Evolutionary conservation across 2,797 vertebrate genomes (phyloP), one percentile per base, ranked within the genome.

Genomic region (Myripristis murdjan): DNA sequence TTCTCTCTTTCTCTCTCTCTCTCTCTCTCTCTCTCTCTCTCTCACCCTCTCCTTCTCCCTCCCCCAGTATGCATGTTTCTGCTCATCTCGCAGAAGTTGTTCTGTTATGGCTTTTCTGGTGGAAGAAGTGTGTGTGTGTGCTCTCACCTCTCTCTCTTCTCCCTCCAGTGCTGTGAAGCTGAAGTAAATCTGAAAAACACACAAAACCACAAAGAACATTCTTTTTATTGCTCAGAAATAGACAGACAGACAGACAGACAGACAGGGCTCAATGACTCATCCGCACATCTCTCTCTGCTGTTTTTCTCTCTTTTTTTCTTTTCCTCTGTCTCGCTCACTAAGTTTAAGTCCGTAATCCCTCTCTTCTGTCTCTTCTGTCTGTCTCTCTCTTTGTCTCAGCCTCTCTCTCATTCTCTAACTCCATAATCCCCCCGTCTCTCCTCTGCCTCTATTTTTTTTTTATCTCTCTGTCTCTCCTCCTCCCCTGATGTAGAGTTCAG

Each of bases 281-380:
- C 69, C 60, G 46, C 68, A 12, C 65, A 52, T 8, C 58, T 59
- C 46, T 58, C 2, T 48, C 24, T 48, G 35, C 39, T 67, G 48
- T 28, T 52, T 35, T 51, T 28, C 48, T 23, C 23, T 43, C 41
- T 63, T 60, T 39, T 60, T 62, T 51, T 63, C 48, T 73, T 51
- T 65, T 23, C n/a, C n/a, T n/a, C 47, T 31, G 31, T 66, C 62
- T 75, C 65, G 23, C 37, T 43, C 47, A 77, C 82, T 83, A 86
- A 82, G 88, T 73, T 74, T 78, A 66, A 75, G 44, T 69, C 84
- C n/a, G 39, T 82, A 82, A 87, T 84, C 82, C 77, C 67, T 28
- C 35, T n/a, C 64, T 48, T 67, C 79, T 80, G 60, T 78, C 59
- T 60, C 26, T 64, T 6, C n/a, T 15, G n/a, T n/a, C n/a, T n/a